Evolutionary conservation across 2,797 vertebrate genomes (phyloP), one percentile per base, ranked within the genome.

Genomic region (Parauchenoglanis ngamensis): DNA sequence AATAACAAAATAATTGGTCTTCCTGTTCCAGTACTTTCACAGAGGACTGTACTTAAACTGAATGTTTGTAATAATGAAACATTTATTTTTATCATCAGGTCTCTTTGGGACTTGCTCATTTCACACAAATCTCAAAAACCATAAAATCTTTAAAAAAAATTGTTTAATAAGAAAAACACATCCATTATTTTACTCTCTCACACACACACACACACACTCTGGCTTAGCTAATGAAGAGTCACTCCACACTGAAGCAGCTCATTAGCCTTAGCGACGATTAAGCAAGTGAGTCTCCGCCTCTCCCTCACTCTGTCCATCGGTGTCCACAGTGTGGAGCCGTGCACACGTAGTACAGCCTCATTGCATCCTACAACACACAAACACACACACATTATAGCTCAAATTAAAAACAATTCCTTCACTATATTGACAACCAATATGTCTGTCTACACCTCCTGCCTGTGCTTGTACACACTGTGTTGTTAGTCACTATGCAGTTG

Each of bases 321-420:
- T 98, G 98, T 92, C 98, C 97, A 17, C 98, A 99, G 93, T 99
- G 97, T 2, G 97, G 97, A 0, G 97, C 98, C 0, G 97, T 98
- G 93, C 97, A 99, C 15, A 99, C 97, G 6, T 98, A 99, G 92
- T 99, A 99, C 31, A 99, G 94, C 72, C 98, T 94, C 97, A 99
- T 98, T 52, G 97, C 98, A 2, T 99, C 98, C 97, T 99, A 90
- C 25, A 88, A 77, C 23, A 65, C 75, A 85, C 40, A 83, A 6
- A 87, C 52, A 86, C 6, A 44, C 7, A 83, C 7, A 82, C 11
- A 46, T n/a, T 15, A 35, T 17, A 70, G 46, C 17, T 54, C 19
- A 70, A 61, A 46, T n/a, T 12, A 52, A 57, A 75, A 49, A 73
- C 11, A 7, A 6, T 40, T 40, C 19, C 44, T 17, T 54, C 19